Conservation (phyloP, 37 sponge, comb jelly and placozoan genomes). For the Haliclona indistincta region DNA sequence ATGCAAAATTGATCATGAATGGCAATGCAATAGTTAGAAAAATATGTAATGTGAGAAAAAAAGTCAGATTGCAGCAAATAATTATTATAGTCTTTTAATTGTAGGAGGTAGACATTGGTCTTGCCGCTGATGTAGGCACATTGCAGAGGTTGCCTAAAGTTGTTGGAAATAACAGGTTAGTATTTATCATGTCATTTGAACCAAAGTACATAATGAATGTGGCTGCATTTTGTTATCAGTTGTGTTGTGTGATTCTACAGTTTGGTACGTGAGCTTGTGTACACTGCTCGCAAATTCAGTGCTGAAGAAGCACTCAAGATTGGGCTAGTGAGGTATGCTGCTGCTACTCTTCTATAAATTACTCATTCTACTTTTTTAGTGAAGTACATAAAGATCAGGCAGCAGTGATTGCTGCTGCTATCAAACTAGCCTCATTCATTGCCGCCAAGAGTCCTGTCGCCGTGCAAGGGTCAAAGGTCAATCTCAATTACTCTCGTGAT, state of each 20-base stretch:
- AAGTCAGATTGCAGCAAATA: no score
- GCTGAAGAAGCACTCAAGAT: constrained; percentile 69
- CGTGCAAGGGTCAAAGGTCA: constrained; percentile 84
- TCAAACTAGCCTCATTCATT: constrained; percentile 72
- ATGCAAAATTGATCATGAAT: no score
- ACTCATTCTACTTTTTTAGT: constrained; percentile 19
- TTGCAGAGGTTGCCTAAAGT: constrained; percentile 94
- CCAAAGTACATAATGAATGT: neutral
- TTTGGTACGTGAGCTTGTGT: constrained; percentile 74
- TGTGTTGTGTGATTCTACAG: constrained; percentile 13
- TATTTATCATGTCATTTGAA: neutral
- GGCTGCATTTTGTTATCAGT: neutral
- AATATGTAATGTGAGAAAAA: no score
- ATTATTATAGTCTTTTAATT: no score
- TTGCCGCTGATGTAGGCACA: constrained; percentile 94
- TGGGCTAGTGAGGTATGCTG: constrained; percentile 77
- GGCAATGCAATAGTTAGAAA: no score
- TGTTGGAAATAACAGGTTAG: constrained; percentile 80
- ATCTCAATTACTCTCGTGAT: constrained; percentile 89
- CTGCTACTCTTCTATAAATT: neutral
- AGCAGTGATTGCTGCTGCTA: constrained; percentile 51
- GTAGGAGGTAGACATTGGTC: constrained; percentile 90
- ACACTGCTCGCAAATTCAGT: constrained; percentile 69
- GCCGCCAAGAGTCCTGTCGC: constrained; percentile 96
- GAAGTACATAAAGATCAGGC: constrained; percentile 52